Percentiles rank a stretch among this genome's conserved stretches.
Evolutionary conservation across 2,888 invertebrate genomes (phyloP).

Genomic region (Diplolepis rosae): DNA sequence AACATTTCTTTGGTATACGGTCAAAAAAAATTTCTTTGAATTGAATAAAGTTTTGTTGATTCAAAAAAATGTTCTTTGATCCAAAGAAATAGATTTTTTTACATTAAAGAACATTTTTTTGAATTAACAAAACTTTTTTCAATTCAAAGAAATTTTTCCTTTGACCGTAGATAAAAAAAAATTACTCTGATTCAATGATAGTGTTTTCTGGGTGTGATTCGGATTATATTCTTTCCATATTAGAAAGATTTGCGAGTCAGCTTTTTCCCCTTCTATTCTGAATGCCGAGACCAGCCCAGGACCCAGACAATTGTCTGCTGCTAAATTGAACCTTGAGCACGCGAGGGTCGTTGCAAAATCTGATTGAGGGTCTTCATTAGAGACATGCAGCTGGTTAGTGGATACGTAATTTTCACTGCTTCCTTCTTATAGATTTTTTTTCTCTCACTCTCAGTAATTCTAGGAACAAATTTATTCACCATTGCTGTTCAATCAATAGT

Average conservation of each 20-base stretch:
- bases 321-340: constrained; percentile 23
- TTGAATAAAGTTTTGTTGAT: too few relatives aligned
- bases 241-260: constrained; percentile 29
- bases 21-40: too few relatives aligned
- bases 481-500: constrained; percentile 14
- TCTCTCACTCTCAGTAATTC: constrained; percentile 5
- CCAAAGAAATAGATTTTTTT: too few relatives aligned
- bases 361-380: constrained; percentile 24
- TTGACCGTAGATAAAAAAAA: too few relatives aligned
- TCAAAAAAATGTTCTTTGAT: too few relatives aligned
- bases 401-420: constrained; percentile 23
- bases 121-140: too few relatives aligned
- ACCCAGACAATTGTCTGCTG: constrained; percentile 25
- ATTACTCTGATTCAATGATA: too few relatives aligned
- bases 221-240: constrained; percentile 28
- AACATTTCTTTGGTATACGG: too few relatives aligned
- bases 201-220: not conserved
- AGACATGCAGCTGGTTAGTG: constrained; percentile 30
- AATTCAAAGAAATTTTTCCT: too few relatives aligned
- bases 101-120: too few relatives aligned
- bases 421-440: constrained; percentile 13
- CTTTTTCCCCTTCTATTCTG: constrained; percentile 24
- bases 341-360: constrained; percentile 25
- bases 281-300: too few relatives aligned
- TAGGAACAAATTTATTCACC: constrained; percentile 20